Conservation (phyloP, 2,113 vertebrate species). For the Murina feae region DNA sequence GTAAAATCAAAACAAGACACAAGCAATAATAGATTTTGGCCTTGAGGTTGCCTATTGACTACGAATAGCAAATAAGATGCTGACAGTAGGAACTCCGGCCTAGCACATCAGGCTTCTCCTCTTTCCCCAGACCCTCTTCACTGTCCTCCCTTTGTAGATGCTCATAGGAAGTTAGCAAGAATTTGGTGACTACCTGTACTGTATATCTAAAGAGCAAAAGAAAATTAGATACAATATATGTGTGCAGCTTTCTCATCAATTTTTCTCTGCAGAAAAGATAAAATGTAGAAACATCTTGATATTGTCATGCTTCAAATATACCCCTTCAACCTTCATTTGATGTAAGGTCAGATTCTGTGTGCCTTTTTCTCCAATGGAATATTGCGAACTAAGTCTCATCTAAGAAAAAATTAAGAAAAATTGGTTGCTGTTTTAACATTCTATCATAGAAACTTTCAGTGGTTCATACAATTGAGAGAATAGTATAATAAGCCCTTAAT, state of each 20-base stretch:
- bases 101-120: not conserved
- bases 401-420: not conserved
- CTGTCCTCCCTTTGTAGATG: not conserved
- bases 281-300: slow-evolving; percentile 14
- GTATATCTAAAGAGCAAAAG: not conserved
- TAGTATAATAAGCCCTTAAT: not conserved
- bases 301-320: not conserved
- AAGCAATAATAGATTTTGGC: slow-evolving; percentile 16
- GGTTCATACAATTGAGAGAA: not conserved
- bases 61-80: not conserved
- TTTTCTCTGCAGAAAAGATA: slow-evolving; percentile 20
- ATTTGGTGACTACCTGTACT: slow-evolving; percentile 2
- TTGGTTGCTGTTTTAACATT: not conserved
- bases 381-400: slow-evolving; percentile 3
- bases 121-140: not conserved
- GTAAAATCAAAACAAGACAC: slow-evolving; percentile 18
- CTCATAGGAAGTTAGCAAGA: not conserved
- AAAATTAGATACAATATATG: not conserved
- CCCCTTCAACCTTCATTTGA: slow-evolving; percentile 14
- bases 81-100: not conserved
- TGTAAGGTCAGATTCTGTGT: slow-evolving; percentile 18
- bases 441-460: not conserved
- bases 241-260: not conserved
- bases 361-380: slow-evolving; percentile 3
- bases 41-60: not conserved